These are phyloP conservation scores for Teleogryllus occipitalis DNA, from an alignment of 1,140 invertebrate species.

Conservation along the genomic window DNA sequence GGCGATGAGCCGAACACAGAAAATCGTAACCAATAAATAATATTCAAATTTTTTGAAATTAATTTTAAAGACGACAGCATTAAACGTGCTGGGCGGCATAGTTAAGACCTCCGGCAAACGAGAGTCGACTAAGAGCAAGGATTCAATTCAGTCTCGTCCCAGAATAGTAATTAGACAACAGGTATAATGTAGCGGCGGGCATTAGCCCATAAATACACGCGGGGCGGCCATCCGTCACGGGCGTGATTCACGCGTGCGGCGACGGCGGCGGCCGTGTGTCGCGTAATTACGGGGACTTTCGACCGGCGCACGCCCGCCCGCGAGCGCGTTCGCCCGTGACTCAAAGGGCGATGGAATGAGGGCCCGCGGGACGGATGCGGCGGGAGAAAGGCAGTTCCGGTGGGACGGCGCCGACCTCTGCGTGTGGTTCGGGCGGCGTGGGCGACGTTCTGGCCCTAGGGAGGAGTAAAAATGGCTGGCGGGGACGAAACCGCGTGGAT, in stretches of 20 bases:
- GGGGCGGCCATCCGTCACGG: neutral
- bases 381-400: neutral
- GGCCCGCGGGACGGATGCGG: neutral
- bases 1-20: neutral
- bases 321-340: neutral
- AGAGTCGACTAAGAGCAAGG: neutral
- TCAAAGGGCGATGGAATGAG: neutral
- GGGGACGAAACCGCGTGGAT: too few relatives aligned
- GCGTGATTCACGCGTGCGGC: neutral
- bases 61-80: neutral
- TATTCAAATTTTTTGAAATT: neutral
- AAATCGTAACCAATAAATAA: neutral
- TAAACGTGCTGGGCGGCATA: neutral
- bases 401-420: too few relatives aligned
- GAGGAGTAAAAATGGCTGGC: too few relatives aligned
- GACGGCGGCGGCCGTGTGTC: too few relatives aligned
- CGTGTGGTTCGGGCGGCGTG: too few relatives aligned
- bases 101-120: neutral
- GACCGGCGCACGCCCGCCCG: neutral
- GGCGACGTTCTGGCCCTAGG: too few relatives aligned
- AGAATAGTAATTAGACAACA: conserved; percentile 1
- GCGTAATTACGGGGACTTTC: neutral
- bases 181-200: neutral
- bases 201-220: neutral
- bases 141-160: neutral